phyloP scores from a whole-genome alignment of 2,797 vertebrate genomes.

The Cercopithecus neglectus region DNA sequence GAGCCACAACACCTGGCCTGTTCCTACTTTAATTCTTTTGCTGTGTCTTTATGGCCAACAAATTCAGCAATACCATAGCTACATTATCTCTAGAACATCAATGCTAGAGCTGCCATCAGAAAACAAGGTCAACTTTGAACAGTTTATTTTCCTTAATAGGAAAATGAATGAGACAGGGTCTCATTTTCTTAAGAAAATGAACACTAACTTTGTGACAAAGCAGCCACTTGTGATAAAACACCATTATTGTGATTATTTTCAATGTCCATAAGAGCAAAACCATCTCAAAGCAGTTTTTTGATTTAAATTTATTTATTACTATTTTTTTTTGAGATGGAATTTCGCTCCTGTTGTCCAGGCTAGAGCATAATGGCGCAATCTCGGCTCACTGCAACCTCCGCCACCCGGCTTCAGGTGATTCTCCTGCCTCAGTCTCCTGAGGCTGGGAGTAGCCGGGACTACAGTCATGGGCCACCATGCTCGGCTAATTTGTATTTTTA shows the following conservation, averaged over 20 bases:
- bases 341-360: too few species aligned
- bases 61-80: neutral
- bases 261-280: neutral
- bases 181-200: constrained; percentile 39
- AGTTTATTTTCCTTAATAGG: neutral
- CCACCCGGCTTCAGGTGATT: too few species aligned
- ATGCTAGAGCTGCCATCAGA: neutral
- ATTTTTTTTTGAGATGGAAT: too few species aligned
- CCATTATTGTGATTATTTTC: neutral
- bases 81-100: neutral
- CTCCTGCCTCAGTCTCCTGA: too few species aligned
- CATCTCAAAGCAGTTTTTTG: neutral
- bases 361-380: too few species aligned
- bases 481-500: too few species aligned
- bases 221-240: neutral
- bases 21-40: neutral
- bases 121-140: neutral
- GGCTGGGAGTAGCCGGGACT: too few species aligned
- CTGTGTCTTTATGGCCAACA: neutral
- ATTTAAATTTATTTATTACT: neutral
- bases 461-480: too few species aligned
- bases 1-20: neutral
- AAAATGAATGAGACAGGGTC: neutral
- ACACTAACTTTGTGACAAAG: neutral
- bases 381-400: too few species aligned